Base-by-base conservation (phyloP, 2,888 invertebrate species). In the Leucozona laternaria region DNA sequence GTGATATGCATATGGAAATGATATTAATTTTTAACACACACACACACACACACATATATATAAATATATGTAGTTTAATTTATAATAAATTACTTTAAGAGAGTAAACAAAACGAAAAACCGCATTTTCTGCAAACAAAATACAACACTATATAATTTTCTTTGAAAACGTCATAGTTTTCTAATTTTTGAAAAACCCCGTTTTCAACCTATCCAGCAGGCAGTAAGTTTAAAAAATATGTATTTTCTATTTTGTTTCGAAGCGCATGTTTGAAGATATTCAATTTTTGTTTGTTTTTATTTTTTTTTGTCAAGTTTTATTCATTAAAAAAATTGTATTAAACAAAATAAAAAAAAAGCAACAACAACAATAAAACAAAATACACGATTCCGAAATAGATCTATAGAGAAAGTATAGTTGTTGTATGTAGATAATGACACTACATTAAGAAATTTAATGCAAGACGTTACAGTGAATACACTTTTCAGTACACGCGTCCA, bases 401-500 rank as follows among this genome's bases (percentile, higher is more conserved):
- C 3, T 53, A 28, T 79, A 78, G 45, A 60, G 71, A 85, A 80
- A 60, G 58, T 37, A 82, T 68, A 31, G 6, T 7, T 31, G 31
- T 6, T 31, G 31, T 31, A 31, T n/a, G 8, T 31, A 76, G 68
- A 57, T 70, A 78, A 79, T n/a, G 68, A 75, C 8, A 72, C 43
- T n/a, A 31, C 31, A 31, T 68, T 73, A 81, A 72, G 76, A 81
- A 86, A 81, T 86, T 75, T 78, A 86, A 78, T 86, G 70, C 78
- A 82, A 64, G 82, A 64, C 86, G 82, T 70, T 79, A 75, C 57
- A 64, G 55, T 68, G 70, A 73, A 75, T 82, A 66, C 78, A 86
- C 86, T 86, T 86, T 82, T 86, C 86, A 81, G 75, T 86, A 86
- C 78, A 79, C 86, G 82, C 86, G 86, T 86, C 86, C 86, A 86